Percentiles rank a stretch among this genome's conserved stretches.
phyloP scores from a whole-genome alignment of 2,888 invertebrate species.

The Scrobipalpa costella region DNA sequence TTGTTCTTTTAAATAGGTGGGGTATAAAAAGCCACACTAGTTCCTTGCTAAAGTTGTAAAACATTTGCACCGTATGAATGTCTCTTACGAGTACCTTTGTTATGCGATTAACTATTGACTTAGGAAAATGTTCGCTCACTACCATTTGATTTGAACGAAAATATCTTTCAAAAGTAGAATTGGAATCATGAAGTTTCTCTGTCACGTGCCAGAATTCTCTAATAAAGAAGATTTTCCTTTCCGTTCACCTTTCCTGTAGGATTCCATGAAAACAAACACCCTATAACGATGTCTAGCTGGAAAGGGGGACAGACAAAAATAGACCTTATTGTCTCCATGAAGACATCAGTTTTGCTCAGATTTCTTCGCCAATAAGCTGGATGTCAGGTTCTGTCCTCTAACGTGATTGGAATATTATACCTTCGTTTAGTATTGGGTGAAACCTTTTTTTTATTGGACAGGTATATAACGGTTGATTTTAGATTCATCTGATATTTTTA shows the following conservation, averaged over 20 bases:
- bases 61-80: too few relatives aligned
- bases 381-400: background rate
- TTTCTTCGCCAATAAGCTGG: constrained; percentile 11
- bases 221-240: background rate
- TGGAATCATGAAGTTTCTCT: too few relatives aligned
- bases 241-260: background rate
- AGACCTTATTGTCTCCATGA: constrained; percentile 4
- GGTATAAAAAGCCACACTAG: too few relatives aligned
- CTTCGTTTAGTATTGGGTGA: background rate
- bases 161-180: background rate
- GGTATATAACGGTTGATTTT: too few relatives aligned
- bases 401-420: constrained; percentile 10
- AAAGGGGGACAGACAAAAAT: background rate
- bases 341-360: constrained; percentile 12
- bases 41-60: too few relatives aligned
- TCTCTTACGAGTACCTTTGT: too few relatives aligned
- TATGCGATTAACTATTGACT: too few relatives aligned
- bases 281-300: constrained; percentile 6
- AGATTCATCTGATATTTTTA: too few relatives aligned
- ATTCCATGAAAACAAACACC: constrained; percentile 11
- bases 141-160: too few relatives aligned
- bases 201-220: background rate
- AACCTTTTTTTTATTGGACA: too few relatives aligned
- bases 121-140: too few relatives aligned
- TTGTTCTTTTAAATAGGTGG: too few relatives aligned